Evolutionary conservation across 2,888 invertebrate species (phyloP).

Genomic region (Ophion obscuratus): DNA sequence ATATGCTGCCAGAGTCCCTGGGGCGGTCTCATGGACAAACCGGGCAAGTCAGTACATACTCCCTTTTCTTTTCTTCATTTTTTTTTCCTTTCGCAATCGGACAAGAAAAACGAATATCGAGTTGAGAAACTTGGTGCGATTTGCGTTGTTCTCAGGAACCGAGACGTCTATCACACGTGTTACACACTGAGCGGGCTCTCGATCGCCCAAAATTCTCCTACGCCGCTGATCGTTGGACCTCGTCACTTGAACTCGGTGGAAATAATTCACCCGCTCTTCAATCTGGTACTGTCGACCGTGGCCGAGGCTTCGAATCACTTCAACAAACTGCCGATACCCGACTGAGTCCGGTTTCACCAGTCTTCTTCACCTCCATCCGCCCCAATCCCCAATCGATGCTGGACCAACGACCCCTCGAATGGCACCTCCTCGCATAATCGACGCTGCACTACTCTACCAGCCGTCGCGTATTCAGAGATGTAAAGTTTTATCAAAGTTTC

Average conservation of each 20-base stretch:
- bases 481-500: conserved; percentile 54
- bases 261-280: conserved; percentile 79
- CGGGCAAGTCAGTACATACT: conserved; percentile 90
- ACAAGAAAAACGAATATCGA: neutral
- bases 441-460: neutral
- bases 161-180: conserved; percentile 94
- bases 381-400: conserved; percentile 15
- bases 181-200: conserved; percentile 98
- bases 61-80: neutral
- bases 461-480: conserved; percentile 25
- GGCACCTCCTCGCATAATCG: neutral
- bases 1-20: conserved; percentile 94
- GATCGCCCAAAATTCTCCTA: conserved; percentile 91
- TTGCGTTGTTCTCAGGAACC: neutral
- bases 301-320: conserved; percentile 78
- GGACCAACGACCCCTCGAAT: conserved; percentile 34
- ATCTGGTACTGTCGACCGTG: conserved; percentile 77
- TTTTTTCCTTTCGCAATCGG: conserved; percentile 46
- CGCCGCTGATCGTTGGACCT: conserved; percentile 81
- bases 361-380: conserved; percentile 19
- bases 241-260: conserved; percentile 77
- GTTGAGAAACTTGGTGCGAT: neutral
- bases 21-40: conserved; percentile 98
- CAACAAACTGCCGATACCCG: conserved; percentile 75
- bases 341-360: conserved; percentile 64